Percentiles rank a stretch among this genome's conserved stretches.
Evolutionary conservation across 92 coral and sea anemone species (phyloP).

Genomic region (Montipora capitata): DNA sequence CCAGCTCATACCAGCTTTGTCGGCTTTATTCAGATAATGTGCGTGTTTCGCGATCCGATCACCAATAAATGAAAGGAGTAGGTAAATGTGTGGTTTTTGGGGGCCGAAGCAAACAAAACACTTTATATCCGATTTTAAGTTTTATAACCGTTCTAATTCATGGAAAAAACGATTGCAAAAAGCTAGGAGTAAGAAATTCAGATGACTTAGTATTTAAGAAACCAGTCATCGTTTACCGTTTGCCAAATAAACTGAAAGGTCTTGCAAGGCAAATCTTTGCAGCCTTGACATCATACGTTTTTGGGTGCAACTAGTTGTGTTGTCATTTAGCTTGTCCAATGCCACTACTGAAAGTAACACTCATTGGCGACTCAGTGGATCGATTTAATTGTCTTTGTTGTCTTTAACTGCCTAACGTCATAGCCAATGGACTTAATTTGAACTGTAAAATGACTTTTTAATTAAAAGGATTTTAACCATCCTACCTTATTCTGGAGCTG

Average conservation of each 20-base stretch:
- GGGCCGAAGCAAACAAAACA: background rate
- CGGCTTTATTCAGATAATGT: constrained; percentile 6
- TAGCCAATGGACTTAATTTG: too few relatives aligned
- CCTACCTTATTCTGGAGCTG: background rate
- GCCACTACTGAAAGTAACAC: background rate
- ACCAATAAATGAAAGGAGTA: background rate
- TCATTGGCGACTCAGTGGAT: background rate
- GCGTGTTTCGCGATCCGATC: constrained; percentile 26
- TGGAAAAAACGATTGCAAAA: too few relatives aligned
- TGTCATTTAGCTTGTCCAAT: background rate
- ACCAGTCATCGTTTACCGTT: too few relatives aligned
- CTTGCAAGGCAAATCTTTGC: too few relatives aligned
- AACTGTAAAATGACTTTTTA: too few relatives aligned
- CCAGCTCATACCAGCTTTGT: constrained; percentile 9
- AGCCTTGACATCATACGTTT: too few relatives aligned
- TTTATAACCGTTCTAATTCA: too few relatives aligned
- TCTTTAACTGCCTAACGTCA: background rate
- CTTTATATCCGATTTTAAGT: background rate
- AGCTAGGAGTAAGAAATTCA: too few relatives aligned
- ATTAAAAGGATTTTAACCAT: too few relatives aligned
- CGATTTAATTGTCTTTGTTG: constrained; percentile 30
- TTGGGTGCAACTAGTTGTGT: too few relatives aligned
- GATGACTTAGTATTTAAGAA: too few relatives aligned
- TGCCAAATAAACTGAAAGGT: too few relatives aligned
- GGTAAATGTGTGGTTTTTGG: background rate